Percentiles rank a stretch among this genome's conserved stretches.
Evolutionary conservation across 2,113 vertebrate genomes (phyloP).

Genomic region (Chaenogobius annularis): DNA sequence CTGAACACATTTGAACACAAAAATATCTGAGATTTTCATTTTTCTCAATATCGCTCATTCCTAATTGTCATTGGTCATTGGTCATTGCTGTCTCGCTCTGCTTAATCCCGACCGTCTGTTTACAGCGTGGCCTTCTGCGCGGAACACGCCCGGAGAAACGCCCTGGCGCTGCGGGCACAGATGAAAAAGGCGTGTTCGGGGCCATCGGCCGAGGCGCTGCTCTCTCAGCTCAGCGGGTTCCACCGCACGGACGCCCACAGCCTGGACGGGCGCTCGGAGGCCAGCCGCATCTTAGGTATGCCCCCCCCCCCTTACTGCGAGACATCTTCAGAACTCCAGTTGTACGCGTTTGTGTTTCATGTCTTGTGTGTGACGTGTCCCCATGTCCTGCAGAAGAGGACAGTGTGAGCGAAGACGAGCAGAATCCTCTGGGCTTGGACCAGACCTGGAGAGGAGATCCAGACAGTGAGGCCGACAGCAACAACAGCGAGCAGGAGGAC

Average conservation of each 20-base stretch:
- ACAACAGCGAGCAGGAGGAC: conserved; percentile 97
- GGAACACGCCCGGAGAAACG: conserved; percentile 89
- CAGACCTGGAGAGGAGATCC: conserved; percentile 97
- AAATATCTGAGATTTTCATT: too few species aligned
- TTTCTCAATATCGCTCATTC: too few species aligned
- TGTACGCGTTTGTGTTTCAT: neutral
- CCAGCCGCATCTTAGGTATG: conserved; percentile 85
- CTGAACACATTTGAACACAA: too few species aligned
- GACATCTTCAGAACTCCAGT: too few species aligned
- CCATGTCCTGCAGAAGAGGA: conserved; percentile 84
- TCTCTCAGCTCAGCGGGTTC: conserved; percentile 92
- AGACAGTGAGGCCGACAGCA: conserved; percentile 95
- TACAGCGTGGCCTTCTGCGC: conserved; percentile 85
- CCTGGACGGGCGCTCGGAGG: conserved; percentile 84
- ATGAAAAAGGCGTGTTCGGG: conserved; percentile 84
- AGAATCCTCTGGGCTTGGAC: conserved; percentile 87
- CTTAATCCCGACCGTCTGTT: neutral
- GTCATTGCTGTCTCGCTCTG: neutral
- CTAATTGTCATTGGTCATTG: too few species aligned
- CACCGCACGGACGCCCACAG: conserved; percentile 78
- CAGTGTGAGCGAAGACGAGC: conserved; percentile 93
- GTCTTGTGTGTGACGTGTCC: neutral
- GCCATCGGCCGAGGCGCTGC: conserved; percentile 82
- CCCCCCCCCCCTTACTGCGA: too few species aligned
- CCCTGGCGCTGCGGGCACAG: conserved; percentile 88